These are phyloP conservation scores for Sweltsa coloradensis DNA, from an alignment of 1,140 invertebrate species.

Conservation along the genomic window DNA sequence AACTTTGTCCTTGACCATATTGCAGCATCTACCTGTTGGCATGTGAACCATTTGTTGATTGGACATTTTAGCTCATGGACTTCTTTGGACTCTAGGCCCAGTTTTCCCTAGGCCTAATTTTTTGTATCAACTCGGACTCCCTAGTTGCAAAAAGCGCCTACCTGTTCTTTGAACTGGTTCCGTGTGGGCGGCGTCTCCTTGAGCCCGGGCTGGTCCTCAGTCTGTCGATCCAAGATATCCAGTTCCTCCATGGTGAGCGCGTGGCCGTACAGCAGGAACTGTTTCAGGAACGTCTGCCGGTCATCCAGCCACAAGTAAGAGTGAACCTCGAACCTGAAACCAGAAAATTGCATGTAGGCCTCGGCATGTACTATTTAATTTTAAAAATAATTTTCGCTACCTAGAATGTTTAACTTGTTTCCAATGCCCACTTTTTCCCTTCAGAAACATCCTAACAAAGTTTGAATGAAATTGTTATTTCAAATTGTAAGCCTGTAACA, in stretches of 20 bases:
- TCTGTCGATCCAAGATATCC: constrained; percentile 36
- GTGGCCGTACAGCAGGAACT: constrained; percentile 52
- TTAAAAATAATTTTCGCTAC: too few relatives aligned
- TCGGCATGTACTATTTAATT: too few relatives aligned
- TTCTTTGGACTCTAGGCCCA: not conserved
- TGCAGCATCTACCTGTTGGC: not conserved
- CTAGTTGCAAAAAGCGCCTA: constrained; percentile 16
- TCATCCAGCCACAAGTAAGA: constrained; percentile 55
- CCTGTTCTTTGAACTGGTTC: constrained; percentile 44
- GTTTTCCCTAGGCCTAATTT: not conserved
- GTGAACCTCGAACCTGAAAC: constrained; percentile 25
- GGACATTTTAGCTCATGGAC: not conserved
- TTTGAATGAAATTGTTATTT: too few relatives aligned
- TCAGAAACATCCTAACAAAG: too few relatives aligned
- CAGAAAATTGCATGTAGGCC: too few relatives aligned
- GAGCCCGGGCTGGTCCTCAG: constrained; percentile 28
- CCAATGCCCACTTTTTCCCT: too few relatives aligned
- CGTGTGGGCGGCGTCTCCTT: constrained; percentile 38
- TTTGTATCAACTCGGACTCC: not conserved
- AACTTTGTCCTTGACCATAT: too few relatives aligned
- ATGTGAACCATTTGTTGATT: not conserved
- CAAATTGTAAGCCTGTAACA: too few relatives aligned
- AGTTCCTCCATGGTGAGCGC: constrained; percentile 42
- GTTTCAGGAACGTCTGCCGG: constrained; percentile 41
- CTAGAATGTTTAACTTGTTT: too few relatives aligned